A percentile compares a stretch with the other conserved stretches of the same genome.
Evolutionary conservation across 2,113 vertebrate genomes (phyloP).

Genomic region (Isurus oxyrinchus): DNA sequence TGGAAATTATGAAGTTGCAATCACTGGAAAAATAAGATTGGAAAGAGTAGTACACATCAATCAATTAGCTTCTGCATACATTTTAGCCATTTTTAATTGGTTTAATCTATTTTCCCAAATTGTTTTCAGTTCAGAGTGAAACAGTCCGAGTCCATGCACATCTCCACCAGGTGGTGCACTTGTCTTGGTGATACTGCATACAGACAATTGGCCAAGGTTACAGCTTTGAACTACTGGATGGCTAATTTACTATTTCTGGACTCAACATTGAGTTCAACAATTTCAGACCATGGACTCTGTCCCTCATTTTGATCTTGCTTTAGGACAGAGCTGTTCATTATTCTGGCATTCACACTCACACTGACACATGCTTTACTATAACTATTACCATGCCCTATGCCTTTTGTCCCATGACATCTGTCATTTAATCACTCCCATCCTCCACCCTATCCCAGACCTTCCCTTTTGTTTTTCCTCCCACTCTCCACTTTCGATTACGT

Average conservation of each 20-base stretch:
- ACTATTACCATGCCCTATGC: no score
- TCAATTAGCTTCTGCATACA: neutral
- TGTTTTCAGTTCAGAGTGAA: neutral
- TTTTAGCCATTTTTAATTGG: neutral
- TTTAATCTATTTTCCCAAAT: neutral
- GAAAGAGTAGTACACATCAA: neutral
- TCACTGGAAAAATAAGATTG: neutral
- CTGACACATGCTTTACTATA: no score
- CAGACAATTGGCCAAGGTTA: neutral
- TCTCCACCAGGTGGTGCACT: neutral
- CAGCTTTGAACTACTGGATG: neutral
- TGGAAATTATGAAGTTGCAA: neutral
- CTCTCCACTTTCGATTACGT: no score
- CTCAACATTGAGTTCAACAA: no score
- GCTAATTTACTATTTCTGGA: neutral
- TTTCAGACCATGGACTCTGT: no score
- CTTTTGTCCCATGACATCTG: no score
- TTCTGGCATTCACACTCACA: no score
- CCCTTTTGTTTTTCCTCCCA: no score
- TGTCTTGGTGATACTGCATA: neutral
- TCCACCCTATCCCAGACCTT: no score
- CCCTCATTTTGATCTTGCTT: no score
- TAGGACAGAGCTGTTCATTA: no score
- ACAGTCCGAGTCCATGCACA: neutral
- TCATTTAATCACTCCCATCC: no score